phyloP scores from a whole-genome alignment of 2,797 vertebrate genomes.

The Parauchenoglanis ngamensis region DNA sequence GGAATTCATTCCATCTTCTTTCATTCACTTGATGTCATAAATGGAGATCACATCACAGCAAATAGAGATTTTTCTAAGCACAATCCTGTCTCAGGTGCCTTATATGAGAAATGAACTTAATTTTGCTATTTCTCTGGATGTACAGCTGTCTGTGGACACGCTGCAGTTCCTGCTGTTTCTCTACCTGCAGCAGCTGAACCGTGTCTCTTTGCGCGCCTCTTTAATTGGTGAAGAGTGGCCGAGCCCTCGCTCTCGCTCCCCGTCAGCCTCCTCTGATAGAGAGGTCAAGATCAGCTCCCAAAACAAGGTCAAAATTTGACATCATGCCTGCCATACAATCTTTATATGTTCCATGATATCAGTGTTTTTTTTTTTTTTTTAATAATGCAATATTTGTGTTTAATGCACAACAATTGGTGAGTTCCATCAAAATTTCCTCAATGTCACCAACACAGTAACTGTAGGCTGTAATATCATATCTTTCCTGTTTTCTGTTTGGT shows the following conservation, averaged over 20 bases:
- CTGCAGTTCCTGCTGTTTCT: slow-evolving; percentile 96
- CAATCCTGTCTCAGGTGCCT: background rate
- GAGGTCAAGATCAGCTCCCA: slow-evolving; percentile 79
- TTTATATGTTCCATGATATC: background rate
- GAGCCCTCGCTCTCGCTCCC: slow-evolving; percentile 76
- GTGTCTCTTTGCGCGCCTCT: slow-evolving; percentile 86
- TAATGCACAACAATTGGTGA: background rate
- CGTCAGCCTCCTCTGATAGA: slow-evolving; percentile 75
- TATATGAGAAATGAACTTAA: background rate
- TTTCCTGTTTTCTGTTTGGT: slow-evolving; percentile 1
- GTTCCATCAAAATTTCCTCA: background rate
- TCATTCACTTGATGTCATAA: background rate
- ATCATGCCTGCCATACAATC: background rate
- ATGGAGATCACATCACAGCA: background rate
- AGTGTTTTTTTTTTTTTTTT: too few relatives aligned
- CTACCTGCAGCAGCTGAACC: slow-evolving; percentile 91
- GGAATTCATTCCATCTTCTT: background rate
- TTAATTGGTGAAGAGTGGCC: slow-evolving; percentile 96
- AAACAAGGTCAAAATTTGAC: slow-evolving; percentile 80
- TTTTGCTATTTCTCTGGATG: slow-evolving; percentile 7
- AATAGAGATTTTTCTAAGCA: background rate
- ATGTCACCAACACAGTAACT: background rate
- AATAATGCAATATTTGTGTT: background rate
- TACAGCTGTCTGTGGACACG: slow-evolving; percentile 88
- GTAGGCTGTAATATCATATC: background rate